Percentiles rank a stretch among this genome's conserved stretches.
phyloP scores from a whole-genome alignment of 64 coral and sea anemone genomes.

The Astreopora myriophthalma region DNA sequence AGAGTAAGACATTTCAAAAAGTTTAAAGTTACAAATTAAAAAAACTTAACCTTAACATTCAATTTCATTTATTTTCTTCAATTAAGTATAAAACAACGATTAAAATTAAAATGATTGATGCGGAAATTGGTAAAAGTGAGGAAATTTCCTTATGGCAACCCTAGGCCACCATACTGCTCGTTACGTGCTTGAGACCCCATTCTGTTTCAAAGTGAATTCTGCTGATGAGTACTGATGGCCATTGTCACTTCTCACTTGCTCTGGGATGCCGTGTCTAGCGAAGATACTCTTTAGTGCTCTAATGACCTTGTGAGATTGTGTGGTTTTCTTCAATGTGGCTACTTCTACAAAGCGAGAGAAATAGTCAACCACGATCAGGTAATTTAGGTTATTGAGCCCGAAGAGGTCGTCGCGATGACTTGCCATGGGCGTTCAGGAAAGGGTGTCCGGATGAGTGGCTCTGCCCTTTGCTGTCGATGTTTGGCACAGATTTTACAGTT shows the following conservation, averaged over 20 bases:
- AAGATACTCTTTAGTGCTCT: background rate
- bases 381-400: background rate
- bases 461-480: background rate
- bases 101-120: no score
- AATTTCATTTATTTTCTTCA: no score
- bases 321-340: background rate
- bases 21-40: no score
- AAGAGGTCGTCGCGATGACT: background rate
- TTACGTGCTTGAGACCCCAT: conserved; percentile 10
- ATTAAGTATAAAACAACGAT: no score
- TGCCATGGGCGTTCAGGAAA: conserved; percentile 25
- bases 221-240: conserved; percentile 23
- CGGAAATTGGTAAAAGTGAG: no score
- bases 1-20: no score
- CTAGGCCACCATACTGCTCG: no score
- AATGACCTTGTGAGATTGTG: background rate
- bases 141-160: no score
- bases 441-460: background rate
- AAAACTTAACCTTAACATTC: no score
- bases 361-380: conserved; percentile 23
- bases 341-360: conserved; percentile 36
- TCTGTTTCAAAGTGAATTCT: conserved; percentile 17
- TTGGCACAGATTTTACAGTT: conserved; percentile 24
- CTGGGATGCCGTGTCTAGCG: conserved; percentile 23
- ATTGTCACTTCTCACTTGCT: conserved; percentile 37